These are phyloP conservation scores for Pteria penguin DNA, from an alignment of 2,888 invertebrate genomes.

Conservation along the genomic window DNA sequence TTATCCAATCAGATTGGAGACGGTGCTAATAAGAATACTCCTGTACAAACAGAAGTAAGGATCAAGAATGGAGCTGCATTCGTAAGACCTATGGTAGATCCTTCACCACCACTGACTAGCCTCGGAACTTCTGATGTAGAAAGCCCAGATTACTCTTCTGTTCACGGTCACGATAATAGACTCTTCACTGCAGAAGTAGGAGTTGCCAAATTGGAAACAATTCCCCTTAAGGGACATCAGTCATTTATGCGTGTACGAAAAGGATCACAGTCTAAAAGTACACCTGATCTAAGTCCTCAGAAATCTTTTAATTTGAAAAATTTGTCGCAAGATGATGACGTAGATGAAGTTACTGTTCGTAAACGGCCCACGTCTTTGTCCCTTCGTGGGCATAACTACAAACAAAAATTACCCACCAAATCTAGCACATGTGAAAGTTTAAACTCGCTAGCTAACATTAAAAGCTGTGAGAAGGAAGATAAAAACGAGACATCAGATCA, in stretches of 20 bases:
- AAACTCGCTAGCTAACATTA: background rate
- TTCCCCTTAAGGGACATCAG: constrained; percentile 37
- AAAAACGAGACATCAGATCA: background rate
- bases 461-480: no score
- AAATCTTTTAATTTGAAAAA: constrained; percentile 28
- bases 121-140: constrained; percentile 33
- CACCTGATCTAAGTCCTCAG: constrained; percentile 63
- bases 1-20: constrained; percentile 1
- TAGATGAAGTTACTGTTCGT: constrained; percentile 40
- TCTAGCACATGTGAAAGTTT: constrained; percentile 33
- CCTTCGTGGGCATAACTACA: constrained; percentile 69
- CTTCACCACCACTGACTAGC: constrained; percentile 28
- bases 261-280: constrained; percentile 65
- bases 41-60: constrained; percentile 69
- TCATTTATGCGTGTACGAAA: constrained; percentile 53
- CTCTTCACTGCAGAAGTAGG: constrained; percentile 59
- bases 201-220: constrained; percentile 53
- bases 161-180: constrained; percentile 8
- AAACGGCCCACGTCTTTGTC: constrained; percentile 68
- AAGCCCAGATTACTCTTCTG: background rate
- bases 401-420: constrained; percentile 12
- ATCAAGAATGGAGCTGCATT: constrained; percentile 66
- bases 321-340: constrained; percentile 46
- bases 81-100: constrained; percentile 54
- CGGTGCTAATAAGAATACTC: constrained; percentile 27